Evolutionary conservation across 23 tunicate species (phyloP).

Genomic region (Halocynthia aurantium): DNA sequence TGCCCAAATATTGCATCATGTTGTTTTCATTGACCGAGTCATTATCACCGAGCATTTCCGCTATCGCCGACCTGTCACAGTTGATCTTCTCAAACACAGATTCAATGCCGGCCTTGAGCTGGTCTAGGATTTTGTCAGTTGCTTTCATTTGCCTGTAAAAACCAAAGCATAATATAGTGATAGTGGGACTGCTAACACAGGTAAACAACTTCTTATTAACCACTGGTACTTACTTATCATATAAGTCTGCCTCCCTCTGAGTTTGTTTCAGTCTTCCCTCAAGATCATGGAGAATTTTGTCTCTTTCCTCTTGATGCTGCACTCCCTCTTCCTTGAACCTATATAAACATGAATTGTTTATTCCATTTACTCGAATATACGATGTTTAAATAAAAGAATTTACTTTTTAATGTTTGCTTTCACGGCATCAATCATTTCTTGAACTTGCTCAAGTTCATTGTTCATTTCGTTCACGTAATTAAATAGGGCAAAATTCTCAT

Average conservation of each 20-base stretch:
- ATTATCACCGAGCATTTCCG: slow-evolving; percentile 69
- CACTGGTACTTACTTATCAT: slow-evolving; percentile 47
- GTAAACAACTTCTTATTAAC: too few species aligned
- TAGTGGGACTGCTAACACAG: too few species aligned
- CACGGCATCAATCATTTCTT: slow-evolving; percentile 67
- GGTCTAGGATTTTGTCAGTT: slow-evolving; percentile 76
- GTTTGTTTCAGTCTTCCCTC: slow-evolving; percentile 49
- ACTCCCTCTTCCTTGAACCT: slow-evolving; percentile 88
- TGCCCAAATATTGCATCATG: slow-evolving; percentile 93
- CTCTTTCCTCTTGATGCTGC: slow-evolving; percentile 71
- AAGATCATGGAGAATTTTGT: slow-evolving; percentile 43
- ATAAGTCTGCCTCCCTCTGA: slow-evolving; percentile 72
- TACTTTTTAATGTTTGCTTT: slow-evolving; percentile 39
- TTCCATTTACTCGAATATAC: neutral
- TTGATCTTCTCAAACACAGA: slow-evolving; percentile 88
- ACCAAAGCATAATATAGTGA: neutral
- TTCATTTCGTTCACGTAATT: slow-evolving; percentile 90
- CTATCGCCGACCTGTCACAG: slow-evolving; percentile 67
- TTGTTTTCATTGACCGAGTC: slow-evolving; percentile 84
- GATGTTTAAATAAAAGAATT: neutral
- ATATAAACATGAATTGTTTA: neutral
- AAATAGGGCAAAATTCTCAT: slow-evolving; percentile 87
- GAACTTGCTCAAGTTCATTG: slow-evolving; percentile 67
- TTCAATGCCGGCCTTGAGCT: slow-evolving; percentile 80
- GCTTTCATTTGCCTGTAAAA: slow-evolving; percentile 71